Base-by-base conservation (phyloP, 2,888 invertebrate species). In the Heliconius hortense region DNA sequence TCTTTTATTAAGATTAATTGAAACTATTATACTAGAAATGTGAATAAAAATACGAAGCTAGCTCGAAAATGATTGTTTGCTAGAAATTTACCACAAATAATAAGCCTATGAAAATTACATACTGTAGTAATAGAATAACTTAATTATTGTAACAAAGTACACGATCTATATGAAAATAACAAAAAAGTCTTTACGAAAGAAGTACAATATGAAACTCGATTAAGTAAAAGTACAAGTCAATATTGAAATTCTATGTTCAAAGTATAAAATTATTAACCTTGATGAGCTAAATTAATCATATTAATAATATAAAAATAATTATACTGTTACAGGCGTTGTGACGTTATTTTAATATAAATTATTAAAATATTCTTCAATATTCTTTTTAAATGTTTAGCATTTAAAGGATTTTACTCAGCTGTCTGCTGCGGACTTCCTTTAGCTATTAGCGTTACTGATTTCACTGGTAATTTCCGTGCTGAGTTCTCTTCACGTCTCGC, bases 381-480 rank as follows among this genome's bases (percentile, higher is more conserved):
- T 53, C 21, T 21, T 21, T 2, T 53, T 2, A 8, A 53, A 0
- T 53, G 10, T 53, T n/a, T 56, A 21, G 0, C 0, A 56, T 56
- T n/a, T 80, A 76, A 56, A 72, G 66, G 43, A 62, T 43, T 62
- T 26, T 26, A 43, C 26, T 71, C 77, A 79, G 83, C 84, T 83
- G 87, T 85, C 85, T 86, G 84, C 81, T 76, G 74, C 83, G 84
- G 84, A 85, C 83, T 83, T 85, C 85, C 86, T 84, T 81, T 81
- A 79, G 80, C 79, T 78, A 81, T 80, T 80, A 79, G 79, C 84
- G 85, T 85, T 86, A 87, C 87, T 82, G 88, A 88, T 88, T 87
- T 85, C 88, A 85, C 85, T 89, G 80, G 88, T 90, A 89, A 90
- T 90, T 90, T 91, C 90, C 90, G 89, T 86, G 84, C 82, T 81